A percentile compares a stretch with the other conserved stretches of the same genome.
Conservation (phyloP, 2,888 invertebrate species). For the Epistrophella euchroma region DNA sequence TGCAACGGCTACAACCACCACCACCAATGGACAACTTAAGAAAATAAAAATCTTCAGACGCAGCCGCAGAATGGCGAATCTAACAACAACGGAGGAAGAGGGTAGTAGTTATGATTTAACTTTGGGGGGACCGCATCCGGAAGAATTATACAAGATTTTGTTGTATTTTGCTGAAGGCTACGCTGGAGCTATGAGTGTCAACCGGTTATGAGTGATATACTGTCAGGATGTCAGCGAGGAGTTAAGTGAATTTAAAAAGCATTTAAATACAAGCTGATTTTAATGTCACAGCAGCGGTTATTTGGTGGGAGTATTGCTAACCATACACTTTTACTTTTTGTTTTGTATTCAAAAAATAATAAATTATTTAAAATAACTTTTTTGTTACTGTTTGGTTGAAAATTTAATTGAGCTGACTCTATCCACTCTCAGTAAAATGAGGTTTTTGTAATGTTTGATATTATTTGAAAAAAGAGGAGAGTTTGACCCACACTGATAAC, state of each 20-base stretch:
- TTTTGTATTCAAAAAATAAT: too few species aligned
- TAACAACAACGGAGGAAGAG: conserved; percentile 41
- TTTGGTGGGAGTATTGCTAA: too few species aligned
- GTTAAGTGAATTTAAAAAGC: neutral
- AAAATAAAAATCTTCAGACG: conserved; percentile 82
- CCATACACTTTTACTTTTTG: too few species aligned
- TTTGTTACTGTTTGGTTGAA: too few species aligned
- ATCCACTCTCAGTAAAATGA: too few species aligned
- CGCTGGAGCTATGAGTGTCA: conserved; percentile 76
- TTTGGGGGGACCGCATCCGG: conserved; percentile 80
- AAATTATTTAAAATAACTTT: too few species aligned
- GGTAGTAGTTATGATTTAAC: conserved; percentile 81
- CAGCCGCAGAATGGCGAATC: conserved; percentile 76
- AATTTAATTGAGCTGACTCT: too few species aligned
- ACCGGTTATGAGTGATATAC: conserved; percentile 28
- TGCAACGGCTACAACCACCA: conserved; percentile 78
- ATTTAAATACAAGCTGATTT: neutral
- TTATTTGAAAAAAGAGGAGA: too few species aligned
- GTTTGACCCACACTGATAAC: too few species aligned
- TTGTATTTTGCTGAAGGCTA: conserved; percentile 84
- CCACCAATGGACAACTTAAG: conserved; percentile 79
- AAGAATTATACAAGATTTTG: conserved; percentile 83
- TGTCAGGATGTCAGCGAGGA: conserved; percentile 32
- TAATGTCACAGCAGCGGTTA: too few species aligned
- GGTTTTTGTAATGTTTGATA: too few species aligned